Percentiles rank a stretch among this genome's conserved stretches.
Evolutionary conservation across 2,888 invertebrate species (phyloP).

Genomic region (Pantelozetes paolii): DNA sequence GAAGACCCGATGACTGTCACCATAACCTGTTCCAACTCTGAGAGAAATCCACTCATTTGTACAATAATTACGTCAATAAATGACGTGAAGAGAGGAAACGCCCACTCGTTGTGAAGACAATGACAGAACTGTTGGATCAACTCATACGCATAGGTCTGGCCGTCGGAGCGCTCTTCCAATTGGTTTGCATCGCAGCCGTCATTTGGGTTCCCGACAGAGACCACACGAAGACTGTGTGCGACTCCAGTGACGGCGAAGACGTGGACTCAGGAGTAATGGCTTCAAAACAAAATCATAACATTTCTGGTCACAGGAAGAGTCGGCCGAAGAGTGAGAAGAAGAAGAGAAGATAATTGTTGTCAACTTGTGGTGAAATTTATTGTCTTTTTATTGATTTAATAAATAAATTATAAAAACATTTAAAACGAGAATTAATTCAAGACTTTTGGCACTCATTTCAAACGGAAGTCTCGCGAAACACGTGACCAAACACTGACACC

Average conservation of each 20-base stretch:
- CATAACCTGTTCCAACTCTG: conserved; percentile 41
- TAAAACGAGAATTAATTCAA: too few species aligned
- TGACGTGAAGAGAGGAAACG: too few species aligned
- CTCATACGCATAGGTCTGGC: conserved; percentile 74
- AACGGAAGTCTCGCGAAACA: too few species aligned
- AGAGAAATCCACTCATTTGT: too few species aligned
- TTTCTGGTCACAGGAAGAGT: too few species aligned
- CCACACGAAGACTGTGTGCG: too few species aligned
- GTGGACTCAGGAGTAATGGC: not conserved
- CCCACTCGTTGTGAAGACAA: not conserved
- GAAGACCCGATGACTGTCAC: not conserved
- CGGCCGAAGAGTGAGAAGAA: not conserved
- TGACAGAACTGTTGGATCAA: conserved; percentile 61
- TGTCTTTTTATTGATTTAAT: too few species aligned
- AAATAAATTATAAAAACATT: too few species aligned
- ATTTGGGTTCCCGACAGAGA: conserved; percentile 61
- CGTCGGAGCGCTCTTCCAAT: conserved; percentile 79
- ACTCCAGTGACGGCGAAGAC: not conserved
- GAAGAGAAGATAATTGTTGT: not conserved
- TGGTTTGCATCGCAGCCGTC: conserved; percentile 75
- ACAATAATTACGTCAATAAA: too few species aligned
- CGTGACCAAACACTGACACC: not conserved
- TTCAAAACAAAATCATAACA: too few species aligned
- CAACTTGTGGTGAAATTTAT: too few species aligned
- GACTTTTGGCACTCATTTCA: too few species aligned